These are phyloP conservation scores for Polyergus mexicanus DNA, from an alignment of 1,140 invertebrate genomes.

Conservation along the genomic window DNA sequence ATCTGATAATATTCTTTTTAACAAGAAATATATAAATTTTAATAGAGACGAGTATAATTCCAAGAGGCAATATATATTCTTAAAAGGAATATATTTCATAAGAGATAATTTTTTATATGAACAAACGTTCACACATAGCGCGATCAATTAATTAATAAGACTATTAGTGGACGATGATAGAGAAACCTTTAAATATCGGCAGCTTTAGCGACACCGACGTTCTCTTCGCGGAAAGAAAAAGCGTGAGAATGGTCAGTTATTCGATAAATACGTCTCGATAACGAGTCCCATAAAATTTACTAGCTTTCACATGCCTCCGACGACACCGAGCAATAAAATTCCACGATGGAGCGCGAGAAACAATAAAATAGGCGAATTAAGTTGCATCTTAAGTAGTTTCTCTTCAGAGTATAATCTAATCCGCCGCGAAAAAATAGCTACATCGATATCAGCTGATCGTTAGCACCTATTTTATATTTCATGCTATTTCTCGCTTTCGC, in stretches of 20 bases:
- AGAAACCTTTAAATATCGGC: slow-evolving; percentile 22
- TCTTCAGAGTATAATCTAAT: slow-evolving; percentile 34
- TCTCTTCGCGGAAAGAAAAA: slow-evolving; percentile 30
- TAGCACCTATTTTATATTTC: slow-evolving; percentile 28
- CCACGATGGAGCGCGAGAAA: slow-evolving; percentile 17
- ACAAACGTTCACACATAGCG: neutral
- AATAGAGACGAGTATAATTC: neutral
- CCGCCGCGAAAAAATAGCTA: slow-evolving; percentile 5
- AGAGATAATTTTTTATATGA: slow-evolving; percentile 21
- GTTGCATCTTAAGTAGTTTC: slow-evolving; percentile 37
- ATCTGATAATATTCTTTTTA: neutral
- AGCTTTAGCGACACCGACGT: neutral
- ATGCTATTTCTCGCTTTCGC: slow-evolving; percentile 45
- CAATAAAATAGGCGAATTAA: slow-evolving; percentile 55
- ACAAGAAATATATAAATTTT: neutral
- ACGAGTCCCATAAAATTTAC: slow-evolving; percentile 50
- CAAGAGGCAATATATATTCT: neutral
- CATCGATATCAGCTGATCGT: slow-evolving; percentile 49
- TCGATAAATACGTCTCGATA: slow-evolving; percentile 35
- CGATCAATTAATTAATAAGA: neutral
- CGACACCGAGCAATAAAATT: slow-evolving; percentile 53
- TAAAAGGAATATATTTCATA: neutral
- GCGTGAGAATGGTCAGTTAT: slow-evolving; percentile 28
- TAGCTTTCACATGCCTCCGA: slow-evolving; percentile 50
- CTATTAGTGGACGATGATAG: neutral